A percentile compares a stretch with the other conserved stretches of the same genome.
phyloP scores from a whole-genome alignment of 2,797 vertebrate genomes.

The Mycteria americana region DNA sequence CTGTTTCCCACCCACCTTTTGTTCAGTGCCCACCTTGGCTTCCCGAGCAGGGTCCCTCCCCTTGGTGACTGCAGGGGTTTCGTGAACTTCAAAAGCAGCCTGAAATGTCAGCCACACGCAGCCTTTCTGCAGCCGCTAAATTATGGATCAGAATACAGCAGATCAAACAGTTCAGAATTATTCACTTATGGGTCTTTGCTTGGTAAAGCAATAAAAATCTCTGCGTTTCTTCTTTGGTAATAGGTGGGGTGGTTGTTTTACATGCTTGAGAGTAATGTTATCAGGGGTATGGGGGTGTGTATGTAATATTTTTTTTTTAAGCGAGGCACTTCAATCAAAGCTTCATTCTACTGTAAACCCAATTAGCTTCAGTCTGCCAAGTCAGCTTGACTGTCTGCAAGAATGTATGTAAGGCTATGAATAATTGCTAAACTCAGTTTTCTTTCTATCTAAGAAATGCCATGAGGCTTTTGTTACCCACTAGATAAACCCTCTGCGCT shows the following conservation, averaged over 20 bases:
- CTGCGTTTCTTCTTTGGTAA: neutral
- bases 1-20: neutral
- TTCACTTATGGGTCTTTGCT: conserved; percentile 36
- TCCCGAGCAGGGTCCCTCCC: neutral
- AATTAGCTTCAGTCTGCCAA: conserved; percentile 41
- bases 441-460: neutral
- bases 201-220: conserved; percentile 23
- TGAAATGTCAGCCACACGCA: neutral
- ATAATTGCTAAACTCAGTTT: conserved; percentile 34
- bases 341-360: conserved; percentile 53
- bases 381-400: conserved; percentile 8
- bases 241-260: conserved; percentile 47
- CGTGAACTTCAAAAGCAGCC: neutral
- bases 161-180: conserved; percentile 27
- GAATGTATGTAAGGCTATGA: conserved; percentile 1
- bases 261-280: neutral
- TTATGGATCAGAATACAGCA: conserved; percentile 37
- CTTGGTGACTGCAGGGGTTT: neutral
- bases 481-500: neutral
- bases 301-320: neutral
- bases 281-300: neutral
- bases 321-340: conserved; percentile 50
- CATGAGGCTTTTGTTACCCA: conserved; percentile 2
- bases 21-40: neutral
- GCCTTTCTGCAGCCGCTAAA: neutral